A percentile compares a stretch with the other conserved stretches of the same genome.
Conservation (phyloP, 2,113 vertebrate genomes). For the Mellivora capensis region DNA sequence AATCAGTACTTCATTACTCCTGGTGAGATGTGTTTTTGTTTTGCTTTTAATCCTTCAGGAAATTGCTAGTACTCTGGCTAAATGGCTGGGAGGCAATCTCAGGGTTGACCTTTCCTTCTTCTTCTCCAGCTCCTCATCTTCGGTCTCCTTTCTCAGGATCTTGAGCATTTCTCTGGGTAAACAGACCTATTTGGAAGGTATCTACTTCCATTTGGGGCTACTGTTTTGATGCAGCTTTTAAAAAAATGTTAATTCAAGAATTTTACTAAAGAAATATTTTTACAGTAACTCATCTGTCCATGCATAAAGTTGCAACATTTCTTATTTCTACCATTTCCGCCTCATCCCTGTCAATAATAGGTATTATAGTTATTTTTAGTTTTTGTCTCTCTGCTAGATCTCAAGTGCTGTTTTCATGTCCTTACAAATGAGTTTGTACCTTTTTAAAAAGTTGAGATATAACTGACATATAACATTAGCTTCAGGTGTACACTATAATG, state of each 20-base stretch:
- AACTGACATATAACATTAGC: not conserved
- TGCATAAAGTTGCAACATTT: not conserved
- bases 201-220: not conserved
- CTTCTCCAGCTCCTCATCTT: not conserved
- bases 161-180: not conserved
- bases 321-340: not conserved
- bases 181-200: not conserved
- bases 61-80: not conserved
- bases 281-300: not conserved
- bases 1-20: not conserved
- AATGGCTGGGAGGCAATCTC: not conserved
- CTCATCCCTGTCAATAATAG: not conserved
- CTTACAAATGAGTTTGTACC: not conserved
- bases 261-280: not conserved
- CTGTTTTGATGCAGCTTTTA: not conserved
- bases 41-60: not conserved
- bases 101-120: not conserved
- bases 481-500: not conserved
- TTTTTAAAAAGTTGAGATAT: not conserved
- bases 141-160: not conserved
- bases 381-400: not conserved
- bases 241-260: not conserved
- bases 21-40: not conserved
- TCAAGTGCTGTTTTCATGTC: not conserved
- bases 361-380: not conserved